phyloP scores from a whole-genome alignment of 2,797 vertebrate species.

The Notolabrus celidotus region DNA sequence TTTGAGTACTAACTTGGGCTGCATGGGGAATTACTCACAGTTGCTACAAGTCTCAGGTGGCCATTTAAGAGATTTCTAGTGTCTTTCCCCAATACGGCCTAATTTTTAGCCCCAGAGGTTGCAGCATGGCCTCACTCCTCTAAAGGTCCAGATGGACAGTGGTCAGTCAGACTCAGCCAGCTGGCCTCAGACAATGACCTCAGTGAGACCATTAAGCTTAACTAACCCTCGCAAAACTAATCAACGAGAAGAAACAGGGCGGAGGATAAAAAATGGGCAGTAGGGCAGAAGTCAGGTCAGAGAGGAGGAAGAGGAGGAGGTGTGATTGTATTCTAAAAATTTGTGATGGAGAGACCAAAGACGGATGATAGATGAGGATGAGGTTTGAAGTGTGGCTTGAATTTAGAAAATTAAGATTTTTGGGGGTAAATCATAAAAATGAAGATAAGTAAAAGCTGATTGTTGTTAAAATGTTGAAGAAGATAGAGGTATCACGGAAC shows the following conservation, averaged over 20 bases:
- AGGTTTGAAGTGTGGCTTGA: background rate
- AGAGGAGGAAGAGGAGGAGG: background rate
- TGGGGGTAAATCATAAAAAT: too few relatives aligned
- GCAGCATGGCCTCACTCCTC: background rate
- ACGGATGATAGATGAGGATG: constrained; percentile 5
- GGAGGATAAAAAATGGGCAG: constrained; percentile 1
- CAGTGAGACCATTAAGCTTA: constrained; percentile 38
- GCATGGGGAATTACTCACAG: too few relatives aligned
- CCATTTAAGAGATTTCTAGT: too few relatives aligned
- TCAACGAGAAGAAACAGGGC: constrained; percentile 23
- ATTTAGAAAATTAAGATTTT: too few relatives aligned
- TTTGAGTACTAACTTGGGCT: too few relatives aligned
- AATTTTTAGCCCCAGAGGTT: too few relatives aligned
- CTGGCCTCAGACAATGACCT: constrained; percentile 49
- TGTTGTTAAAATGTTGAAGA: too few relatives aligned
- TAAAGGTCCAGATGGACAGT: constrained; percentile 55
- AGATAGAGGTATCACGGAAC: too few relatives aligned
- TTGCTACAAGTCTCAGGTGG: too few relatives aligned
- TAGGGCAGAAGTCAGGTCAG: background rate
- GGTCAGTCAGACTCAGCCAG: constrained; percentile 40
- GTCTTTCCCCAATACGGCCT: too few relatives aligned
- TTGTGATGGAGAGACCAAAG: constrained; percentile 12
- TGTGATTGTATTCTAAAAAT: constrained; percentile 31
- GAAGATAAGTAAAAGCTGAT: too few relatives aligned
- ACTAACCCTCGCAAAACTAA: constrained; percentile 23